phyloP scores from a whole-genome alignment of 2,888 invertebrate species.

The Druceiella hillmani region DNA sequence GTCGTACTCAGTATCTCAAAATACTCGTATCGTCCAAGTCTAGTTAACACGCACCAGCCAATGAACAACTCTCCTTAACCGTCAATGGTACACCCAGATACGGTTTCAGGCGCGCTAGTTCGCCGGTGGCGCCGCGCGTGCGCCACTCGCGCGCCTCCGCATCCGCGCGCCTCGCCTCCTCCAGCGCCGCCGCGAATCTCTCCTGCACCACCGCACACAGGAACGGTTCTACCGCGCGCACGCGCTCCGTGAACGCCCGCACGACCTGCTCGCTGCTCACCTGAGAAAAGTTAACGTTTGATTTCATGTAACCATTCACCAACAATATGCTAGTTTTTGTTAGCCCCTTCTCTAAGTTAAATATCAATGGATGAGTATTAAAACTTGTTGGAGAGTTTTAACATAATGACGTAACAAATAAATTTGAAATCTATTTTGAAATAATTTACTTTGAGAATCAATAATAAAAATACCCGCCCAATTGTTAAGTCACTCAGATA shows the following conservation, averaged over 20 bases:
- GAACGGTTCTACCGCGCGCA: constrained; percentile 58
- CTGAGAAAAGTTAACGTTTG: too few species aligned
- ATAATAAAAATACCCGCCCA: too few species aligned
- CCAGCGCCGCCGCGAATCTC: constrained; percentile 56
- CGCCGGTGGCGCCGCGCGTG: constrained; percentile 31
- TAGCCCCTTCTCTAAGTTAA: too few species aligned
- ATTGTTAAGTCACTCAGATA: too few species aligned
- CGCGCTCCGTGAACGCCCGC: constrained; percentile 55
- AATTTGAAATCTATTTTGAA: too few species aligned
- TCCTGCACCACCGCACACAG: constrained; percentile 67
- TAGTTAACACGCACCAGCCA: constrained; percentile 55
- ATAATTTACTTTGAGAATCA: too few species aligned
- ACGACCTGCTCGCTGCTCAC: constrained; percentile 56
- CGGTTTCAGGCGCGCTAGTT: constrained; percentile 52
- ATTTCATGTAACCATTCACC: too few species aligned
- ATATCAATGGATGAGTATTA: too few species aligned
- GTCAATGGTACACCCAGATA: constrained; percentile 78
- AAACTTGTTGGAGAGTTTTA: too few species aligned
- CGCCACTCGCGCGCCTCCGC: constrained; percentile 30
- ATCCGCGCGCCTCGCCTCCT: constrained; percentile 60
- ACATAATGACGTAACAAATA: too few species aligned
- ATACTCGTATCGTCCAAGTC: neutral
- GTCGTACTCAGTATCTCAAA: neutral
- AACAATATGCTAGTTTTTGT: too few species aligned
- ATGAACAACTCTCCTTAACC: constrained; percentile 72